A percentile compares a stretch with the other conserved stretches of the same genome.
phyloP scores from a whole-genome alignment of 2,888 invertebrate genomes.

The Leucania comma region DNA sequence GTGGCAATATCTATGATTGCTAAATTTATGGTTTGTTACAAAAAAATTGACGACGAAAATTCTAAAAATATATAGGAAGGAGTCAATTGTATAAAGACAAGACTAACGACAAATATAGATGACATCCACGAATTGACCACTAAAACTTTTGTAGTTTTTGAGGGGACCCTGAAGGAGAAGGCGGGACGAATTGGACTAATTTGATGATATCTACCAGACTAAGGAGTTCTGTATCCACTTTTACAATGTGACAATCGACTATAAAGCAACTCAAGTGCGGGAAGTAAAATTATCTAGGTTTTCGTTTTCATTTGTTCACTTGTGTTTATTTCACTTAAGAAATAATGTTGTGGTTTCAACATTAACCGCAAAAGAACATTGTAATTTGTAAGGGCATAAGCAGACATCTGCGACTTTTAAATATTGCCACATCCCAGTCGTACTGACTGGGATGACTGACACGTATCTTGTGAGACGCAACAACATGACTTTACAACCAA shows the following conservation, averaged over 20 bases:
- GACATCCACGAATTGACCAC: no score
- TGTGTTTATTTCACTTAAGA: constrained; percentile 33
- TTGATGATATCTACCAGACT: no score
- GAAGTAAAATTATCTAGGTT: constrained; percentile 4
- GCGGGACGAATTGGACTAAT: no score
- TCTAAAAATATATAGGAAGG: neutral
- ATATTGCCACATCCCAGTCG: constrained; percentile 20
- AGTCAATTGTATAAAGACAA: neutral
- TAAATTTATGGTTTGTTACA: neutral
- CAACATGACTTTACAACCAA: no score
- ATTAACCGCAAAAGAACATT: constrained; percentile 42
- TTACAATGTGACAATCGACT: neutral
- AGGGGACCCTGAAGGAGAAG: no score
- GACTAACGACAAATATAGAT: no score
- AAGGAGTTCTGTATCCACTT: no score
- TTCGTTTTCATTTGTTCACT: constrained; percentile 9
- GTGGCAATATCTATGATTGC: constrained; percentile 1
- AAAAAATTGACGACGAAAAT: neutral
- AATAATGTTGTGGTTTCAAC: constrained; percentile 46
- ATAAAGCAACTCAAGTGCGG: neutral
- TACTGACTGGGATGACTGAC: no score
- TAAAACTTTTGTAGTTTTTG: no score
- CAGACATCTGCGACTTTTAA: constrained; percentile 1
- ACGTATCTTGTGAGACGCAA: neutral
- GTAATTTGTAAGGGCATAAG: constrained; percentile 33